Conservation (phyloP, 2,888 invertebrate genomes). For the Metalampra italica region DNA sequence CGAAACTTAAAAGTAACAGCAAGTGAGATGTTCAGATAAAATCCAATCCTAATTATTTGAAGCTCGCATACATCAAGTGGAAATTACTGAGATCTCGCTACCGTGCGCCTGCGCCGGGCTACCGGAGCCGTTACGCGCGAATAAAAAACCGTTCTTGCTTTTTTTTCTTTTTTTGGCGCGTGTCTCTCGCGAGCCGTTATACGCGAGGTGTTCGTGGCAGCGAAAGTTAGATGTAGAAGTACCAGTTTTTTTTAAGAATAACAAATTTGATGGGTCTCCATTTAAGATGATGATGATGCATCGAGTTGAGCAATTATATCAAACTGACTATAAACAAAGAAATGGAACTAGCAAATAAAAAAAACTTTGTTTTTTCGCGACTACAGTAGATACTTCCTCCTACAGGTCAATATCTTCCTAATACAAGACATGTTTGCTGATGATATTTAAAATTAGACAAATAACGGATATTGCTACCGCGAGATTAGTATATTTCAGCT, state of each 20-base stretch:
- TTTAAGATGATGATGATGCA: background rate
- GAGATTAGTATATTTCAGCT: too few species aligned
- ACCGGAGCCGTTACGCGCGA: constrained; percentile 74
- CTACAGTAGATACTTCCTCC: too few species aligned
- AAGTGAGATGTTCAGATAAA: constrained; percentile 19
- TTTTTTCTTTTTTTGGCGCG: constrained; percentile 65
- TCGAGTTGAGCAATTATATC: background rate
- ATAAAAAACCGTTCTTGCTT: constrained; percentile 56
- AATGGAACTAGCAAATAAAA: background rate
- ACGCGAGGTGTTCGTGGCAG: constrained; percentile 57
- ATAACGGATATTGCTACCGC: too few species aligned
- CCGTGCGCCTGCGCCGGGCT: constrained; percentile 47
- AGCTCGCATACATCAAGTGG: constrained; percentile 52
- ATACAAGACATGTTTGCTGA: too few species aligned
- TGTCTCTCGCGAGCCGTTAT: constrained; percentile 69
- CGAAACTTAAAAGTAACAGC: background rate
- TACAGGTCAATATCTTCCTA: too few species aligned
- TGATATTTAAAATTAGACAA: too few species aligned
- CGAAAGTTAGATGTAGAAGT: constrained; percentile 64
- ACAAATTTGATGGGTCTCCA: constrained; percentile 12
- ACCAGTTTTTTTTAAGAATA: constrained; percentile 21
- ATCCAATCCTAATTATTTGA: constrained; percentile 40
- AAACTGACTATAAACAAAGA: background rate
- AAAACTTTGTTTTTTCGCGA: too few species aligned
- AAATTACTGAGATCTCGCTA: constrained; percentile 52